A percentile compares a stretch with the other conserved stretches of the same genome.
Evolutionary conservation across 1,140 invertebrate genomes (phyloP).

Genomic region (Temnothorax longispinosus): DNA sequence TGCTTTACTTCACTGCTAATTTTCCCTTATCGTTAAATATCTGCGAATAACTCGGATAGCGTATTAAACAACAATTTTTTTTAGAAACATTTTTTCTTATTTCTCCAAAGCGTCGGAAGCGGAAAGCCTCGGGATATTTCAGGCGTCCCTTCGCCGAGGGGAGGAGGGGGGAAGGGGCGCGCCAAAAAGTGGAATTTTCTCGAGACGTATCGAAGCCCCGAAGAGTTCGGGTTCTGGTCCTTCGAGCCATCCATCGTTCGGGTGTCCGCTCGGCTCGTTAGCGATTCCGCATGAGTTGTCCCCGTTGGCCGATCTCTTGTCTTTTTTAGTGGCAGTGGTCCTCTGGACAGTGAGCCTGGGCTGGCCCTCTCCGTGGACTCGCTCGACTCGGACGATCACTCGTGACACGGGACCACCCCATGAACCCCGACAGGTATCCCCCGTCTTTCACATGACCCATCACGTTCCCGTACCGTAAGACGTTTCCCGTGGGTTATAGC

Average conservation of each 20-base stretch:
- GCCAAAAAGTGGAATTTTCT: conserved; percentile 68
- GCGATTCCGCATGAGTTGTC: conserved; percentile 83
- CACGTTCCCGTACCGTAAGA: conserved; percentile 61
- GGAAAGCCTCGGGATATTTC: conserved; percentile 31
- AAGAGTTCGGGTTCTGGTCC: conserved; percentile 60
- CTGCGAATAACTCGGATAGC: neutral
- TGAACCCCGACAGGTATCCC: conserved; percentile 80
- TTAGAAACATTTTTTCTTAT: neutral
- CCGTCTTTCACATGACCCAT: conserved; percentile 81
- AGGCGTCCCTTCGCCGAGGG: neutral
- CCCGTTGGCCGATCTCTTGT: conserved; percentile 71
- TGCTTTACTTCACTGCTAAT: neutral
- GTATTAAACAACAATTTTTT: neutral
- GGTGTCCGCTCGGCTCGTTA: conserved; percentile 83
- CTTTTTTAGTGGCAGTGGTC: conserved; percentile 73
- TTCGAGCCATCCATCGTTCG: conserved; percentile 82
- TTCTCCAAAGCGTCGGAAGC: conserved; percentile 2
- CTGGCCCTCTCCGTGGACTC: conserved; percentile 41
- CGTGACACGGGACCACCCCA: conserved; percentile 82
- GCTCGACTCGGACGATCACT: conserved; percentile 56
- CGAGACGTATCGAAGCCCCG: conserved; percentile 59
- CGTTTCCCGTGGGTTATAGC: conserved; percentile 54
- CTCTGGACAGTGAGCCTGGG: conserved; percentile 48
- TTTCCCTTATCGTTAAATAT: neutral
- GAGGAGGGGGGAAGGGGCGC: neutral